These are phyloP conservation scores for Drosophila ogumai DNA, from an alignment of 1,140 invertebrate species.

Conservation along the genomic window DNA sequence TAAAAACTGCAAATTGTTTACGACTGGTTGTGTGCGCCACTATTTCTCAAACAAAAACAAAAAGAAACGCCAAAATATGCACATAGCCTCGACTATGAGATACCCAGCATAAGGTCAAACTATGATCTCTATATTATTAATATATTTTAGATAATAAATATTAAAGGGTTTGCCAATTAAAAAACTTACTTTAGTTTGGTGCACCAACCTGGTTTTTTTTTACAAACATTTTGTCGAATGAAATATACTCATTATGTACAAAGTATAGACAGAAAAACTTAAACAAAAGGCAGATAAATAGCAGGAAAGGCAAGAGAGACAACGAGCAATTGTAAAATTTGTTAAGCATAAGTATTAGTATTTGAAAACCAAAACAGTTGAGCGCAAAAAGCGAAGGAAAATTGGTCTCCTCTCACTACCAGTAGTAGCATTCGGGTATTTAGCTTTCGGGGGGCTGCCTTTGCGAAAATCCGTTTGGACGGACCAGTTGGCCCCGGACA, in stretches of 20 bases:
- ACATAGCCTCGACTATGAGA: neutral
- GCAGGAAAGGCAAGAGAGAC: conserved; percentile 21
- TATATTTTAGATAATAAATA: neutral
- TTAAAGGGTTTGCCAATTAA: neutral
- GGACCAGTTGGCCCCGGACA: conserved; percentile 76
- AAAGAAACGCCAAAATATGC: neutral
- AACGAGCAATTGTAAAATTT: conserved; percentile 55
- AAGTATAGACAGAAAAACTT: conserved; percentile 21
- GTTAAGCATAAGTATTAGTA: conserved; percentile 62
- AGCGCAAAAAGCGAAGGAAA: conserved; percentile 40
- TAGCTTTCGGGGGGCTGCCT: conserved; percentile 47
- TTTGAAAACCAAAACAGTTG: conserved; percentile 65
- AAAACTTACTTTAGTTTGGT: neutral
- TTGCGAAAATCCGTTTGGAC: conserved; percentile 61
- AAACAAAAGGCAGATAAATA: conserved; percentile 17
- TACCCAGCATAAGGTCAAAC: neutral
- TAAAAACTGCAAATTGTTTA: conserved; percentile 72
- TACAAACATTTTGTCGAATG: neutral
- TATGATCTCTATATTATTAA: neutral
- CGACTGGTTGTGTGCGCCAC: conserved; percentile 60
- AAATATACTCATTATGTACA: neutral
- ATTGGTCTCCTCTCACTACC: conserved; percentile 45
- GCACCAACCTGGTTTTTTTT: no score
- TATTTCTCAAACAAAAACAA: conserved; percentile 57
- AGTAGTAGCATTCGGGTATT: conserved; percentile 5